Evolutionary conservation across 1,140 invertebrate species (phyloP).

Genomic region (Plutomurus gul): DNA sequence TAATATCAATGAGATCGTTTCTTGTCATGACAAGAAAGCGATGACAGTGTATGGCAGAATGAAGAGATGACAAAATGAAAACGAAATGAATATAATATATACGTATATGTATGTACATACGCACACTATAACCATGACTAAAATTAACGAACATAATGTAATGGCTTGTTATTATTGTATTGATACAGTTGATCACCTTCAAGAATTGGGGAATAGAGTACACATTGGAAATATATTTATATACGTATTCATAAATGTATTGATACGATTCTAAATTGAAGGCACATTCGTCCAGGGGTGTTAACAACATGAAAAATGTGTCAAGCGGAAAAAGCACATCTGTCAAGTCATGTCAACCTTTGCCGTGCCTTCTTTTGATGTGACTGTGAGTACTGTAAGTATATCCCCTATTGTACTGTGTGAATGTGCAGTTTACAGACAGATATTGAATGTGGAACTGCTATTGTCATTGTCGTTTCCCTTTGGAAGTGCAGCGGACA

Average conservation of each 20-base stretch:
- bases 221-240: background rate
- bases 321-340: conserved; percentile 19
- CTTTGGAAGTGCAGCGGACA: too few species aligned
- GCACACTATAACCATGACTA: background rate
- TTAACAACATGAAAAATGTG: conserved; percentile 24
- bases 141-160: conserved; percentile 23
- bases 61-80: background rate
- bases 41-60: conserved; percentile 15
- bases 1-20: too few species aligned
- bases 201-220: conserved; percentile 2
- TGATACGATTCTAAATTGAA: conserved; percentile 3
- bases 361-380: background rate
- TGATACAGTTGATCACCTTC: conserved; percentile 32
- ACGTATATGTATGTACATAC: conserved; percentile 5
- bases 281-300: background rate
- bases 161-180: conserved; percentile 10
- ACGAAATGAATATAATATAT: background rate
- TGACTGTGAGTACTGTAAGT: too few species aligned
- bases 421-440: too few species aligned
- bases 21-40: conserved; percentile 1
- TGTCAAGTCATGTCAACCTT: conserved; percentile 1
- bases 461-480: background rate
- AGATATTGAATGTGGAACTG: background rate
- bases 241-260: background rate
- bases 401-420: too few species aligned